Conservation (phyloP, 2,888 invertebrate species). For the Drosophila peninsularis region DNA sequence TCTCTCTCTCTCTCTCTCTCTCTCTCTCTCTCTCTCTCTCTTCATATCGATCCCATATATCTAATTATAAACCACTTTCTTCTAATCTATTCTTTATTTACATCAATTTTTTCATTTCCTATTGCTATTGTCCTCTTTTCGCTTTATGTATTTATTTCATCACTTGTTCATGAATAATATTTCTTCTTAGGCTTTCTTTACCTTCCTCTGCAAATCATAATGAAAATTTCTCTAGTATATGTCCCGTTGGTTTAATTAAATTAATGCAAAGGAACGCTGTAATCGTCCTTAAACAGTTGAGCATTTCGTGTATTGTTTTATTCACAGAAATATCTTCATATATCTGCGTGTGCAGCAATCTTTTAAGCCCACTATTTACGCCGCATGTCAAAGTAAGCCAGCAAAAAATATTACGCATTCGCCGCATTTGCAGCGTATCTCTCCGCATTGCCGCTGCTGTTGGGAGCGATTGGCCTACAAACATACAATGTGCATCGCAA, state of each 20-base stretch:
- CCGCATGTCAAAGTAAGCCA: conserved; percentile 1
- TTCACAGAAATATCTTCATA: not conserved
- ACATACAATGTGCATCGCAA: conserved; percentile 47
- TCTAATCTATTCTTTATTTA: too few species aligned
- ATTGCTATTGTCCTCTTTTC: too few species aligned
- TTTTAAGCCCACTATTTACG: conserved; percentile 1
- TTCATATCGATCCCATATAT: too few species aligned
- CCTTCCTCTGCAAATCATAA: too few species aligned
- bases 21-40: too few species aligned
- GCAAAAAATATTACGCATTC: conserved; percentile 49
- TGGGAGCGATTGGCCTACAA: conserved; percentile 14
- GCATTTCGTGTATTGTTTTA: not conserved
- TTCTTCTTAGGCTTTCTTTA: too few species aligned
- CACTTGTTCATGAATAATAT: too few species aligned
- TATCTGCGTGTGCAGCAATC: conserved; percentile 3
- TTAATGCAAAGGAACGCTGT: not conserved
- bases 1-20: too few species aligned
- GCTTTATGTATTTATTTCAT: too few species aligned
- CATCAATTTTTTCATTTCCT: too few species aligned
- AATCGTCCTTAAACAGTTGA: not conserved
- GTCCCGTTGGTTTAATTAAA: not conserved
- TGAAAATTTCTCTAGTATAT: not conserved
- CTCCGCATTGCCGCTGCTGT: conserved; percentile 19
- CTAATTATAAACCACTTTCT: too few species aligned
- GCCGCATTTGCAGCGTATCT: conserved; percentile 16